Percentiles rank a stretch among this genome's conserved stretches.
Conservation (phyloP, 2,797 vertebrate species). For the Myotis findleyi region DNA sequence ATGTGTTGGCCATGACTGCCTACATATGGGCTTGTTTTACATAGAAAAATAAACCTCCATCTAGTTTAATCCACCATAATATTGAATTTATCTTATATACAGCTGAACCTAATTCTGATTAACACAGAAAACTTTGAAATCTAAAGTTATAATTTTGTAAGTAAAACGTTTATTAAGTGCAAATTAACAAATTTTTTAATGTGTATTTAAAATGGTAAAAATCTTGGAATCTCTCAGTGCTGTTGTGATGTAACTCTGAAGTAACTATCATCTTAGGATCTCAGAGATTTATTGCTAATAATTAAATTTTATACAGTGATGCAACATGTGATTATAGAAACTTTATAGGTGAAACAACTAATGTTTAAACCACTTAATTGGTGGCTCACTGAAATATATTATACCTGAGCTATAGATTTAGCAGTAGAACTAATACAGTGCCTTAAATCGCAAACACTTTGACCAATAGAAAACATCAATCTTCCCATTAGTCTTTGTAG, state of each 20-base stretch:
- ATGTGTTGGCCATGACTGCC: neutral
- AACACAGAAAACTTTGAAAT: conserved; percentile 40
- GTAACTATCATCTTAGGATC: conserved; percentile 35
- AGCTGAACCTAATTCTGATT: neutral
- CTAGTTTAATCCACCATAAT: neutral
- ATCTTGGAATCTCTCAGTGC: conserved; percentile 11
- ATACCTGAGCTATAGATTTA: conserved; percentile 5
- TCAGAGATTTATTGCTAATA: conserved; percentile 71
- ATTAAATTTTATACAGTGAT: conserved; percentile 73
- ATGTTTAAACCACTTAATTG: conserved; percentile 51
- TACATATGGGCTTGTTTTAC: neutral
- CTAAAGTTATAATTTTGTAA: conserved; percentile 50
- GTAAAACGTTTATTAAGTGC: conserved; percentile 42
- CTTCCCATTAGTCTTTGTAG: conserved; percentile 35
- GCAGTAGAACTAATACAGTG: neutral
- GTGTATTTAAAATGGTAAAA: conserved; percentile 46
- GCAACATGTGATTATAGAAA: conserved; percentile 46
- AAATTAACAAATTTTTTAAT: conserved; percentile 35
- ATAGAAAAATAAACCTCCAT: conserved; percentile 11
- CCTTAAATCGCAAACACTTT: neutral
- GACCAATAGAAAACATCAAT: conserved; percentile 34
- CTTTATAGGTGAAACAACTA: conserved; percentile 55
- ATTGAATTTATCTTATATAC: neutral
- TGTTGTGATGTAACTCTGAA: conserved; percentile 29
- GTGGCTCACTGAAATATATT: conserved; percentile 34